These are phyloP conservation scores for Drosophila imparisetae DNA, from an alignment of 2,888 invertebrate species.

Conservation along the genomic window DNA sequence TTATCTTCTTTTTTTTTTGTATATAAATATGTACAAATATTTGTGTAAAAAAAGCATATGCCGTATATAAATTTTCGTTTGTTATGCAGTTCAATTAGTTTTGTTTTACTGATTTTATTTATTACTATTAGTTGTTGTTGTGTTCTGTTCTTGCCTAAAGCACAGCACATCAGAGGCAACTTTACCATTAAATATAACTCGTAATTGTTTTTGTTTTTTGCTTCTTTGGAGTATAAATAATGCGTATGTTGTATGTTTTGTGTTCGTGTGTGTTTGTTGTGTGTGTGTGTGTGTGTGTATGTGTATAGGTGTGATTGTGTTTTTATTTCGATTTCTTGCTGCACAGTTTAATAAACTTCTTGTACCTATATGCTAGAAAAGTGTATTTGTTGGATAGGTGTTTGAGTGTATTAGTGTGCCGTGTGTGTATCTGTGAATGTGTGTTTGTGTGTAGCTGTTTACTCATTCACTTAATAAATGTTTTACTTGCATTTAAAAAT, in stretches of 20 bases:
- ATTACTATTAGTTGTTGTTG: slow-evolving; percentile 53
- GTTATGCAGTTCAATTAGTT: slow-evolving; percentile 46
- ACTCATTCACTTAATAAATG: slow-evolving; percentile 49
- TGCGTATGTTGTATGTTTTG: slow-evolving; percentile 58
- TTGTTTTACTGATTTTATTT: slow-evolving; percentile 36
- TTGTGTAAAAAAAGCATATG: slow-evolving; percentile 67
- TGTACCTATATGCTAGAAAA: slow-evolving; percentile 51
- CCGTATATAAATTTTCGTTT: slow-evolving; percentile 52
- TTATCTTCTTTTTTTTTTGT: slow-evolving; percentile 29
- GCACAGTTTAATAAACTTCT: slow-evolving; percentile 51
- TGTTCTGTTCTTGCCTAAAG: slow-evolving; percentile 55
- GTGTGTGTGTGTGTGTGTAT: slow-evolving; percentile 41
- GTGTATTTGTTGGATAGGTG: slow-evolving; percentile 28
- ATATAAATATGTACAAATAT: slow-evolving; percentile 75
- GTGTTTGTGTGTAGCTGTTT: slow-evolving; percentile 35
- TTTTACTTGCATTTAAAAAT: slow-evolving; percentile 69
- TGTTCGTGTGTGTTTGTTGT: slow-evolving; percentile 33
- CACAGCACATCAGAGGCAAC: slow-evolving; percentile 72
- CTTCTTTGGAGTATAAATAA: slow-evolving; percentile 81
- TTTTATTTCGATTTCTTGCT: slow-evolving; percentile 65
- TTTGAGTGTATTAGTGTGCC: slow-evolving; percentile 29
- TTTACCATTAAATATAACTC: slow-evolving; percentile 69
- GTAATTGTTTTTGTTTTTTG: slow-evolving; percentile 60
- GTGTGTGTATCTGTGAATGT: slow-evolving; percentile 27
- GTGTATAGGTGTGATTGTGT: slow-evolving; percentile 43